Conservation (phyloP, 2,797 vertebrate genomes). For the Semotilus atromaculatus region DNA sequence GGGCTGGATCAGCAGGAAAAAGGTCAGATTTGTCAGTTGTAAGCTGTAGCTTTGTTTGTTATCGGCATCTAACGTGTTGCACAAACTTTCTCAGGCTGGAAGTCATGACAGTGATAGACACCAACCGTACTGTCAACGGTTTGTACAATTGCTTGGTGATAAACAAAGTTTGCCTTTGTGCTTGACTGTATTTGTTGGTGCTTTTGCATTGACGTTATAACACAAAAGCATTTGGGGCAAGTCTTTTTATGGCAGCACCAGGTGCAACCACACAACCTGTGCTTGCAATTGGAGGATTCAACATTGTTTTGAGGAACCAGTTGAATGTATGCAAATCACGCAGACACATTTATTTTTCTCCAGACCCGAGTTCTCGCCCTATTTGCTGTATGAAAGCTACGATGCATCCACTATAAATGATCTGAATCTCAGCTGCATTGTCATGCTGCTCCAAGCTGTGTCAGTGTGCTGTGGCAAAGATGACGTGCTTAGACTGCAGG, state of each 20-base stretch:
- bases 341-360: not conserved
- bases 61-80: slow-evolving; percentile 30
- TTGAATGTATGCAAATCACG: slow-evolving; percentile 29
- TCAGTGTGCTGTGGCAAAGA: slow-evolving; percentile 59
- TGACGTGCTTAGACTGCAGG: slow-evolving; percentile 62
- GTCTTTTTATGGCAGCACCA: slow-evolving; percentile 4
- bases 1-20: slow-evolving; percentile 38
- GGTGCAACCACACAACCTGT: not conserved
- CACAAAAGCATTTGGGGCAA: not conserved
- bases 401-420: slow-evolving; percentile 8
- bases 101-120: slow-evolving; percentile 31
- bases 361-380: not conserved
- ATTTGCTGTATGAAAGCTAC: not conserved
- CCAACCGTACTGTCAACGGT: not conserved
- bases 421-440: not conserved
- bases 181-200: not conserved
- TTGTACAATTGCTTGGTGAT: not conserved
- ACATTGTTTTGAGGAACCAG: not conserved
- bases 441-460: slow-evolving; percentile 47
- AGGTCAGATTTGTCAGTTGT: slow-evolving; percentile 45
- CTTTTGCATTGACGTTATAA: slow-evolving; percentile 14
- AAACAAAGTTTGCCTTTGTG: not conserved
- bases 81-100: slow-evolving; percentile 10
- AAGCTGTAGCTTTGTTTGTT: slow-evolving; percentile 50
- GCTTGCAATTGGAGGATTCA: not conserved